Base-by-base conservation (phyloP, 2,888 invertebrate species). In the Orthosia gothica region DNA sequence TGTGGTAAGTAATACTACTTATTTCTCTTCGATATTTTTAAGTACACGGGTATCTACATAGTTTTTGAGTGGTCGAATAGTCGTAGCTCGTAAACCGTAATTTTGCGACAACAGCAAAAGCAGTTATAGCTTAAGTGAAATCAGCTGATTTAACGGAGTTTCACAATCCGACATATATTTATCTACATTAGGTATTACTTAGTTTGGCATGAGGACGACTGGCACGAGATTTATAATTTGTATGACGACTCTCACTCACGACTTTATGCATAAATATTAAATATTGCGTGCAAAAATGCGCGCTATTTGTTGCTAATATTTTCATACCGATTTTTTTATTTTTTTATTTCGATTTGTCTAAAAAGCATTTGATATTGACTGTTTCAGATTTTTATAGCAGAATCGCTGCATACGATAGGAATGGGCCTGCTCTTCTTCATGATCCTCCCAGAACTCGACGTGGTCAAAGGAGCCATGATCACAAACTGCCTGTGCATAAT, bases 401-500 rank as follows among this genome's bases (percentile, higher is more conserved):
- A 99, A 96, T 98, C 99, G 5, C 97, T 99, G 66, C 99, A 99
- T 91, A 98, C 99, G 0, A 96, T 99, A 74, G 99, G 99, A 49
- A 95, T 99, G 84, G 98, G 98, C 0, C 93, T 99, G 57, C 97
- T 99, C 84, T 98, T 99, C 89, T 99, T 99, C 93, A 97, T 98
- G 80, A 98, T 99, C 63, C 97, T 99, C 66, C 99, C 99, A 0
- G 98, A 99, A 91, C 94, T 99, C 86, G 99, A 99, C 94, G 99
- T 99, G 9, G 98, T 99, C 71, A 99, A 99, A 93, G 99, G 99
- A 58, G 99, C 99, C 54, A 99, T 99, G 99, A 96, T 99, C 84
- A 99, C 99, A 45, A 99, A 99, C 93, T 99, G 99, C 89, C 97
- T 99, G 70, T 99, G 99, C 93, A 98, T 99, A 87, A 97, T 99